phyloP scores from a whole-genome alignment of 23 tunicate species.

The Diplosoma virens region DNA sequence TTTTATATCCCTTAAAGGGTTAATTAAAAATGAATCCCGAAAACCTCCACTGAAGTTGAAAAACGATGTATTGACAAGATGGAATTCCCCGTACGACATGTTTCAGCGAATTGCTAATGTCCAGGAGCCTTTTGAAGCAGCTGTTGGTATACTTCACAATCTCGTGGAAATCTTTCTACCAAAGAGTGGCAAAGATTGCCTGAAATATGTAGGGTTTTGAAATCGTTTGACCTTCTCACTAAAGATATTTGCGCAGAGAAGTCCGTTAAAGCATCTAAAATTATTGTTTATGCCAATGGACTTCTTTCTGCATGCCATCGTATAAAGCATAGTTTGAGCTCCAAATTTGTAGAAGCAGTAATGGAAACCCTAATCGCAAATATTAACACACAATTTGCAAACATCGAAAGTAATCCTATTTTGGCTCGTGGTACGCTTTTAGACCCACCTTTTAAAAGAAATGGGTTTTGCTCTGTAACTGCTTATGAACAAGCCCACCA shows the following conservation, averaged over 20 bases:
- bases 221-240: background rate
- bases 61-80: background rate
- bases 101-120: background rate
- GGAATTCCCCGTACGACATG: background rate
- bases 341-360: background rate
- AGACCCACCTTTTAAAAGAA: too few relatives aligned
- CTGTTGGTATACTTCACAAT: background rate
- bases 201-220: background rate
- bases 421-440: too few relatives aligned
- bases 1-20: too few relatives aligned
- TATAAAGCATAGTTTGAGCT: background rate
- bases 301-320: background rate
- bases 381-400: too few relatives aligned
- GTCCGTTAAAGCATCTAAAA: background rate
- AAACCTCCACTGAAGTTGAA: background rate
- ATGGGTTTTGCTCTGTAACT: too few relatives aligned
- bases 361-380: too few relatives aligned
- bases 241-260: constrained; percentile 1
- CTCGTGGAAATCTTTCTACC: background rate
- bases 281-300: background rate
- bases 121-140: background rate
- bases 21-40: background rate
- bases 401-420: too few relatives aligned
- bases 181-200: background rate
- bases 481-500: too few relatives aligned